Conservation (phyloP, 2,113 vertebrate genomes). For the Tachysurus vachellii region DNA sequence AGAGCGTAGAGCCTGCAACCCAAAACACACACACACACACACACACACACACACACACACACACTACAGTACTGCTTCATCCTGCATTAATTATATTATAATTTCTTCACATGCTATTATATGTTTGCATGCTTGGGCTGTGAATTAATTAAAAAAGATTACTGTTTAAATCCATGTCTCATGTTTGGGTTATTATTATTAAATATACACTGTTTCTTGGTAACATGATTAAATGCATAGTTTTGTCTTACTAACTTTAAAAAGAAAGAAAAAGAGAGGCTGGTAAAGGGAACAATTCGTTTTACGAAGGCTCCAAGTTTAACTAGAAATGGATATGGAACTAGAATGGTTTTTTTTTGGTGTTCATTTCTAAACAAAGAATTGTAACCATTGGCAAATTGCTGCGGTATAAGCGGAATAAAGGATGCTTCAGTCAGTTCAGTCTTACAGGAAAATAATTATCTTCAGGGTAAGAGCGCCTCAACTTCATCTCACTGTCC, state of each 20-base stretch:
- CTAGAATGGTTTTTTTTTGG: no score
- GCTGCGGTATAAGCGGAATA: neutral
- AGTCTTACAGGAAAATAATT: neutral
- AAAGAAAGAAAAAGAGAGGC: neutral
- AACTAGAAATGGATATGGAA: neutral
- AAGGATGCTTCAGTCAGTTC: neutral
- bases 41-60: slow-evolving; percentile 1
- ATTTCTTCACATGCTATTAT: neutral
- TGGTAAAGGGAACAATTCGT: neutral
- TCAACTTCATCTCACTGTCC: neutral
- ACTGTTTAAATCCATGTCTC: neutral
- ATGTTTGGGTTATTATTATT: neutral
- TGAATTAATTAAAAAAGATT: neutral
- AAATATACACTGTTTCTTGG: neutral
- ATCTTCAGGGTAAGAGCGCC: no score
- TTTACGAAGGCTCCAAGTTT: neutral
- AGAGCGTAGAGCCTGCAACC: neutral
- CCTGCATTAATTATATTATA: neutral
- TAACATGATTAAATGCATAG: neutral
- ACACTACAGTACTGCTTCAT: neutral
- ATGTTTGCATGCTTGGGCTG: neutral
- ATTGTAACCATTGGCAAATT: neutral
- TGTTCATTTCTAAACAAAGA: neutral
- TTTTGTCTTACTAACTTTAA: neutral
- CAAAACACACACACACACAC: slow-evolving; percentile 10